Base-by-base conservation (phyloP, 2,888 invertebrate species). In the Therioaphis trifolii region DNA sequence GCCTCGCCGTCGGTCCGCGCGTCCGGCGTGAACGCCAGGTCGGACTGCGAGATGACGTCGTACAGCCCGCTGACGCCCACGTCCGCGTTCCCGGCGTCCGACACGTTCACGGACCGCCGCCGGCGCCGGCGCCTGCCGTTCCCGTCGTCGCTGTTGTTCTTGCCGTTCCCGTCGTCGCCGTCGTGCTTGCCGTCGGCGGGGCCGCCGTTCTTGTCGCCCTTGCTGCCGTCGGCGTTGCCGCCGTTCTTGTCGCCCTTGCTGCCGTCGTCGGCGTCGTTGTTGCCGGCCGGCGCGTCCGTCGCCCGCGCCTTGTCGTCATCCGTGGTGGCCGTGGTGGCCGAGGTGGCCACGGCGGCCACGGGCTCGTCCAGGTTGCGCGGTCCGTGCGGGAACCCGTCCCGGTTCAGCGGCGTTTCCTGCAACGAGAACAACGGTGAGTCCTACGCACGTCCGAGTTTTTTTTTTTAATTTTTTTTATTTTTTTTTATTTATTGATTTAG, bases 11-110 rank as follows among this genome's bases (percentile, higher is more conserved):
- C 95, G 71, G 92, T 92, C 86, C 92, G 91, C 76, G 92, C 91
- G 87, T 95, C 94, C 0, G 96, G 95, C 86, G 95, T 95, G 89
- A 97, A 97, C 55, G 95, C 96, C 61, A 97, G 90, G 89, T 97
- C 97, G 1, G 96, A 95, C 89, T 96, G 95, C 4, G 96, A 96
- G 84, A 97, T 95, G 71, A 97, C 95, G 86, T 96, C 95, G 89
- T 96, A 96, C 29, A 96, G 91, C 0, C 96, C 95, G 86, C 95
- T 95, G 1, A 97, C 96, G 9, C 96, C 96, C 1, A 96, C 95
- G 88, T 96, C 96, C 2, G 95, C 94, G 85, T 94, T 95, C 77
- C 95, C 92, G 1, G 92, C 93, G 87, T 93, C 93, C 7, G 92
- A 91, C 18, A 93, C 91, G 4, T 92, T 91, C 84, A 93, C 89